These are phyloP conservation scores for Drosophila elegans DNA, from an alignment of 1,140 invertebrate genomes.

Conservation along the genomic window DNA sequence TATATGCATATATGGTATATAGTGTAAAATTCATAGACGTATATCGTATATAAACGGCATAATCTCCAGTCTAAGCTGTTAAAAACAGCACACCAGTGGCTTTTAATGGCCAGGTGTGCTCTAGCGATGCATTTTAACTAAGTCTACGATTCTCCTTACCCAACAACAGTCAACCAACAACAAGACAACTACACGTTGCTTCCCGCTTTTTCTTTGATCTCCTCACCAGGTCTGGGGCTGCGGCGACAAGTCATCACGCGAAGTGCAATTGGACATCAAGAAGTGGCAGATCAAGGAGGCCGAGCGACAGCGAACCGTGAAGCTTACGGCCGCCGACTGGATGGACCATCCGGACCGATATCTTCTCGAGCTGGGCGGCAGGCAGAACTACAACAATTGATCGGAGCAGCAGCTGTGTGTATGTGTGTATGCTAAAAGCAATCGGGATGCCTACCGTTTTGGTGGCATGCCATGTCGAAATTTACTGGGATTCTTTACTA, in stretches of 20 bases:
- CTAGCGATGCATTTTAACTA: slow-evolving; percentile 50
- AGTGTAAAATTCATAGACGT: slow-evolving; percentile 63
- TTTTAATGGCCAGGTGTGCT: slow-evolving; percentile 26
- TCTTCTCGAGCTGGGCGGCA: slow-evolving; percentile 93
- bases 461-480: slow-evolving; percentile 36
- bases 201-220: neutral
- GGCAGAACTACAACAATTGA: slow-evolving; percentile 89
- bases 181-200: slow-evolving; percentile 58
- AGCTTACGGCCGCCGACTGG: slow-evolving; percentile 94
- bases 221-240: slow-evolving; percentile 92
- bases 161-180: slow-evolving; percentile 67
- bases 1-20: slow-evolving; percentile 57
- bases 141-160: slow-evolving; percentile 69
- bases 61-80: slow-evolving; percentile 68
- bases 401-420: slow-evolving; percentile 44
- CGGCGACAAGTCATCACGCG: slow-evolving; percentile 90
- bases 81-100: slow-evolving; percentile 50
- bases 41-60: slow-evolving; percentile 54
- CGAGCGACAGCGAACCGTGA: slow-evolving; percentile 92
- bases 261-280: slow-evolving; percentile 94
- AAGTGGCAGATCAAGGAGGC: slow-evolving; percentile 95
- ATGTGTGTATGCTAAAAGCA: slow-evolving; percentile 36
- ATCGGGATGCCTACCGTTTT: slow-evolving; percentile 29
- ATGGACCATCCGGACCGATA: slow-evolving; percentile 95
- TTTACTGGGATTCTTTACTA: slow-evolving; percentile 34